A percentile compares a stretch with the other conserved stretches of the same genome.
Conservation (phyloP, 2,113 vertebrate species). For the Rhabdomys dilectus region DNA sequence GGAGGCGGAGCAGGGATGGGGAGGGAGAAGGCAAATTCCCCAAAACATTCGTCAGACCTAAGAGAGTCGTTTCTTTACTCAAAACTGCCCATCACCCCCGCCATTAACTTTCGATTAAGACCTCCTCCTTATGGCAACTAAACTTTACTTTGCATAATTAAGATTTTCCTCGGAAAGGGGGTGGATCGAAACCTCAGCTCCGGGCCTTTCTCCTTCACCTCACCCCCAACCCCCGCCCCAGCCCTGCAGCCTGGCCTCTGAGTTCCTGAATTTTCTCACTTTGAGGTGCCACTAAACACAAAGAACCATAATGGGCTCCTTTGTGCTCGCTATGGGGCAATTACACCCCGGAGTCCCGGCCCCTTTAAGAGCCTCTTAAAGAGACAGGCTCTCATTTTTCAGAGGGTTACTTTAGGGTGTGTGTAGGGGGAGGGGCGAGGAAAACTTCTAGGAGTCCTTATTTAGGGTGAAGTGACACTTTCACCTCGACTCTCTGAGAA, state of each 20-base stretch:
- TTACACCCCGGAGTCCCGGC: constrained; percentile 78
- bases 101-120: constrained; percentile 80
- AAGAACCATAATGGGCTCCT: constrained; percentile 82
- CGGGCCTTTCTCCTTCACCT: constrained; percentile 44
- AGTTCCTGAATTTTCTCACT: constrained; percentile 81
- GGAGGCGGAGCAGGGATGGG: constrained; percentile 27
- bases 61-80: constrained; percentile 57
- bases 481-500: background rate
- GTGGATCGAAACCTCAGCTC: constrained; percentile 39
- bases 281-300: constrained; percentile 83
- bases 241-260: constrained; percentile 50
- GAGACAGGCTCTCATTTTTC: constrained; percentile 75
- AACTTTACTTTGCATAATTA: constrained; percentile 81
- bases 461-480: constrained; percentile 30
- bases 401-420: constrained; percentile 68
- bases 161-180: constrained; percentile 72
- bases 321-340: constrained; percentile 83
- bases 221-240: constrained; percentile 10
- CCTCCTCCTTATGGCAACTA: constrained; percentile 75
- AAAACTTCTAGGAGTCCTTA: constrained; percentile 5
- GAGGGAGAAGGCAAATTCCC: constrained; percentile 43
- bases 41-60: constrained; percentile 3
- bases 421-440: constrained; percentile 49
- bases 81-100: background rate
- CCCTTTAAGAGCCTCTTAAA: constrained; percentile 84